phyloP scores from a whole-genome alignment of 2,888 invertebrate genomes.

The Zygothrica quintamaculata region DNA sequence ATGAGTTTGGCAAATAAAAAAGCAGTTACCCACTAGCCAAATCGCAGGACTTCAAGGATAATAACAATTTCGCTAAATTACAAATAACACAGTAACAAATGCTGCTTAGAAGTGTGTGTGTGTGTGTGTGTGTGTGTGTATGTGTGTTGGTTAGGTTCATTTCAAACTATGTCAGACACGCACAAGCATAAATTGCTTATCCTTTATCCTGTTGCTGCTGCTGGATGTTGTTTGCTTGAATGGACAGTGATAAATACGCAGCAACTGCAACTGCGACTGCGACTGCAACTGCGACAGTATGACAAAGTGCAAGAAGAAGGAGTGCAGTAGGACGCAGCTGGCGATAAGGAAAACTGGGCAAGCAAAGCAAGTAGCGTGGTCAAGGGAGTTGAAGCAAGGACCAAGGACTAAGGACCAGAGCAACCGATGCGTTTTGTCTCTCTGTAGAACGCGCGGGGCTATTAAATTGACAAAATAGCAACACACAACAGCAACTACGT shows the following conservation, averaged over 20 bases:
- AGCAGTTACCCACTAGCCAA: constrained; percentile 45
- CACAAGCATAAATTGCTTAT: constrained; percentile 75
- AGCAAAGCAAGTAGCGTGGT: constrained; percentile 5
- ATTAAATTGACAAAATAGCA: constrained; percentile 80
- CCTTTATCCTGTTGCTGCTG: constrained; percentile 72
- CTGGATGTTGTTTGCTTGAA: constrained; percentile 21
- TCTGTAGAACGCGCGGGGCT: constrained; percentile 64
- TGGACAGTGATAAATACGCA: constrained; percentile 81
- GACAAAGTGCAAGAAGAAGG: constrained; percentile 81
- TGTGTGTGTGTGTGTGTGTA: constrained; percentile 6
- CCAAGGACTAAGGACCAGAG: constrained; percentile 8
- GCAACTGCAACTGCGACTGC: constrained; percentile 52
- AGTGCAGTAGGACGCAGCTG: constrained; percentile 70
- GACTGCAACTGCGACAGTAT: constrained; percentile 61
- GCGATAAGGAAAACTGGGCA: constrained; percentile 67
- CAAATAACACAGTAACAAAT: constrained; percentile 49
- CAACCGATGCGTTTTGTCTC: constrained; percentile 52
- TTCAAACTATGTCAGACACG: constrained; percentile 66
- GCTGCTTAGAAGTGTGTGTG: neutral
- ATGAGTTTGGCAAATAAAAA: constrained; percentile 63
- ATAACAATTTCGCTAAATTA: constrained; percentile 78
- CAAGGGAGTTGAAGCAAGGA: constrained; percentile 20
- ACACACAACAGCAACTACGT: constrained; percentile 53
- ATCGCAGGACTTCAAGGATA: constrained; percentile 54
- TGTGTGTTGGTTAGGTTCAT: constrained; percentile 58